These are phyloP conservation scores for Petrolisthes cinctipes DNA, from an alignment of 2,888 invertebrate genomes.

Conservation along the genomic window DNA sequence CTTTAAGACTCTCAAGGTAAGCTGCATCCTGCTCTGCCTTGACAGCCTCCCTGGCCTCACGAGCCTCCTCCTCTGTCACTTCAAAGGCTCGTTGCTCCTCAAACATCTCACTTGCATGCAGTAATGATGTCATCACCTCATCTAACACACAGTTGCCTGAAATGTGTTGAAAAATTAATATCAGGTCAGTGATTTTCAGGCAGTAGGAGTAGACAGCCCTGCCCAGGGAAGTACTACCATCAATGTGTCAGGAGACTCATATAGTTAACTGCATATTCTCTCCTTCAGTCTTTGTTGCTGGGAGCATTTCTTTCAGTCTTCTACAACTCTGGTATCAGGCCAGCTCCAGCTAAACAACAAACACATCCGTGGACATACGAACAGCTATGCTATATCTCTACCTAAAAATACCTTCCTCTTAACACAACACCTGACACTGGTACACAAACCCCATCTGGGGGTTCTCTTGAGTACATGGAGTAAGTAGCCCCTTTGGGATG, in stretches of 20 bases:
- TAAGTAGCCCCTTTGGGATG: no score
- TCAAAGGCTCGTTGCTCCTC: slow-evolving; percentile 82
- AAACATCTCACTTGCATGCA: slow-evolving; percentile 88
- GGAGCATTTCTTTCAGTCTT: background rate
- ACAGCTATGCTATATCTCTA: no score
- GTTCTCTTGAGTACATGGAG: no score
- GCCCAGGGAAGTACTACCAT: background rate
- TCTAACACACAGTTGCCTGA: slow-evolving; percentile 83
- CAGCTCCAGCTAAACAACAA: no score
- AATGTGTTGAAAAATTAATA: background rate
- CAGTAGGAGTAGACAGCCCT: background rate
- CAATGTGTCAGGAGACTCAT: no score
- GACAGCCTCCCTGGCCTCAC: slow-evolving; percentile 88
- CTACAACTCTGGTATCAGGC: no score
- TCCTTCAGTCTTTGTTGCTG: background rate
- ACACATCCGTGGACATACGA: no score
- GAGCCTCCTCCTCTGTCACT: slow-evolving; percentile 86
- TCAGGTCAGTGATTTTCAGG: background rate
- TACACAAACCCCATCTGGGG: no score
- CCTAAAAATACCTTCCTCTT: no score
- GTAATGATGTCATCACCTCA: slow-evolving; percentile 86
- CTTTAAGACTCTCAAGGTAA: slow-evolving; percentile 88
- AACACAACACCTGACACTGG: no score
- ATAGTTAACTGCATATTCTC: no score
- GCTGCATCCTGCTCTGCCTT: slow-evolving; percentile 95